phyloP scores from a whole-genome alignment of 2,797 vertebrate species.

The Manis javanica region DNA sequence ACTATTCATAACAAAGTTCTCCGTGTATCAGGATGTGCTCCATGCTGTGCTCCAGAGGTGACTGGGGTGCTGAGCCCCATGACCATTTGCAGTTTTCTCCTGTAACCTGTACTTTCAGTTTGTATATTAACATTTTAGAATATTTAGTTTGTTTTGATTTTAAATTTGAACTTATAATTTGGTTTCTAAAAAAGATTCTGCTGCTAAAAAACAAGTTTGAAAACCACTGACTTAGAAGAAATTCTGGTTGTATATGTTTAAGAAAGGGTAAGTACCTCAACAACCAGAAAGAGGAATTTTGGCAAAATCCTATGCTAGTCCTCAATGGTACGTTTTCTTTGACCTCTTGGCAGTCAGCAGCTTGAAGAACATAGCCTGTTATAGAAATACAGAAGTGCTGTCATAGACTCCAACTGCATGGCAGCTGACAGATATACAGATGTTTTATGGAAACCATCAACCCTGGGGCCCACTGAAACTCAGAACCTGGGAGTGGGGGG shows the following conservation, averaged over 20 bases:
- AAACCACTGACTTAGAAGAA: slow-evolving; percentile 40
- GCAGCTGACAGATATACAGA: neutral
- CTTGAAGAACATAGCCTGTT: neutral
- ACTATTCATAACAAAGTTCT: neutral
- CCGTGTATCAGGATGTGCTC: neutral
- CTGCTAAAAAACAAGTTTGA: slow-evolving; percentile 16
- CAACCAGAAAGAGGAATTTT: neutral
- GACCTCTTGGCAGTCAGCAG: neutral
- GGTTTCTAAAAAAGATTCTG: slow-evolving; percentile 8
- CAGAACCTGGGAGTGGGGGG: neutral
- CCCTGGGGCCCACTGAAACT: neutral
- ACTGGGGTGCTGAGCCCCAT: neutral
- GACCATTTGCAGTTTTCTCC: neutral
- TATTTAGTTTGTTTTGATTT: neutral
- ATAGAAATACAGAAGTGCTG: neutral
- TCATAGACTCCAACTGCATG: neutral
- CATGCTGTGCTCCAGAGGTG: neutral
- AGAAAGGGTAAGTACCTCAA: neutral
- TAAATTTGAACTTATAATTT: slow-evolving; percentile 1
- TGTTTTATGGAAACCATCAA: neutral
- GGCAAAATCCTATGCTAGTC: neutral
- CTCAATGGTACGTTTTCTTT: neutral
- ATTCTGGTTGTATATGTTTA: neutral
- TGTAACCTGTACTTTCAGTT: neutral
- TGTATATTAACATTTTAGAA: neutral